Conservation (phyloP, 2,888 invertebrate genomes). For the Sialis fuliginosa region DNA sequence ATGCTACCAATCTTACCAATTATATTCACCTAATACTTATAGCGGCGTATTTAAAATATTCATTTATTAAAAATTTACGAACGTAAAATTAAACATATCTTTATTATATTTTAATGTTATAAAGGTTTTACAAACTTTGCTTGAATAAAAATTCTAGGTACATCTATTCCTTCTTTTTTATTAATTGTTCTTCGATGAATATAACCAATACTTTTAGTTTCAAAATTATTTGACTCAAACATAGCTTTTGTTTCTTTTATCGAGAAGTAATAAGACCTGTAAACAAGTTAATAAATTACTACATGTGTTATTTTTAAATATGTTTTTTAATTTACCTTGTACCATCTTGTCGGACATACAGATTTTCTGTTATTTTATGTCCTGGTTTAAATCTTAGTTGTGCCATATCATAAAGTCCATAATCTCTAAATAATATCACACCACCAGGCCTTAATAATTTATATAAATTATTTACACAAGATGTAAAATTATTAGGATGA, state of each 20-base stretch:
- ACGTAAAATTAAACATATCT: no score
- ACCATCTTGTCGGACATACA: constrained; percentile 93
- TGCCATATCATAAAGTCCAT: constrained; percentile 90
- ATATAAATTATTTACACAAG: constrained; percentile 43
- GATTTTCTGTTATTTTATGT: constrained; percentile 78
- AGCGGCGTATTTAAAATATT: no score
- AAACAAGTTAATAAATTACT: constrained; percentile 14
- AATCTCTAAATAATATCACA: constrained; percentile 74
- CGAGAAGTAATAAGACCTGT: constrained; percentile 65
- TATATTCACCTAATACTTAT: no score
- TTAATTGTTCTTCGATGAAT: constrained; percentile 81
- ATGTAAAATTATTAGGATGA: constrained; percentile 64
- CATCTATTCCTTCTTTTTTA: constrained; percentile 78
- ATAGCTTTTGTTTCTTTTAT: constrained; percentile 47
- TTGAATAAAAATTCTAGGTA: constrained; percentile 85
- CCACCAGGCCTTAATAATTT: constrained; percentile 57
- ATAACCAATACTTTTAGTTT: constrained; percentile 50
- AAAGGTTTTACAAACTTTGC: constrained; percentile 52
- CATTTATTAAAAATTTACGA: no score
- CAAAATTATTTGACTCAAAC: constrained; percentile 53
- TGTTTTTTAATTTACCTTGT: constrained; percentile 43
- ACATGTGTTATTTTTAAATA: neutral
- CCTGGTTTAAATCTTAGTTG: constrained; percentile 87
- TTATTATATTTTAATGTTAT: constrained; percentile 8
- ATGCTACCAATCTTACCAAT: no score